Base-by-base conservation (phyloP, 2,888 invertebrate species). In the Ceratothoa steindachneri region DNA sequence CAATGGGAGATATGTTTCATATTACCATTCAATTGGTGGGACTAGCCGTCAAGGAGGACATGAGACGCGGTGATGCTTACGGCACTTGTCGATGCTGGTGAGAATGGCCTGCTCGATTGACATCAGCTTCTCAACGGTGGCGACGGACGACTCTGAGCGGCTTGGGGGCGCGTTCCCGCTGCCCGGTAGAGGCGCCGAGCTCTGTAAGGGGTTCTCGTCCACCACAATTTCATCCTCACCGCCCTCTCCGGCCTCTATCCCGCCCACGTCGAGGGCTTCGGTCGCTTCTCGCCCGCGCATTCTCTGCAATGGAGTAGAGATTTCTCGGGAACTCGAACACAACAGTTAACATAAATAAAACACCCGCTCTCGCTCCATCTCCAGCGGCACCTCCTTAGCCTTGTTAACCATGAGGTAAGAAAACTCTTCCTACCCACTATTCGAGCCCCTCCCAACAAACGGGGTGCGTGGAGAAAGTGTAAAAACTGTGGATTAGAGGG, bases 71-170 rank as follows among this genome's bases (percentile, higher is more conserved):
- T n/a, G n/a, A n/a, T n/a, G 85, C 88, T 85, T 84, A 90, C 90
- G 89, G 85, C 95, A 95, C 81, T 92, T 88, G 82, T 95, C 95
- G 80, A 97, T 95, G 82, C 96, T 93, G 82, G 93, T 92, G 0
- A 96, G 85, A 77, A 97, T 91, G 0, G 95, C 96, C 82, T 94
- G 92, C 84, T 97, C 97, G 69, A 97, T 85, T 0, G 95, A 91
- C 80, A 95, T 86, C 0, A 95, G 89, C 84, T 93, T 84, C 24
- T 76, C 80, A 5, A 72, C 73, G 22, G 72, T 67, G 30, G 75
- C 72, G 53, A 69, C 78, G 83, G 69, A 28, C 24, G 41, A 55
- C n/a, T 19, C 31, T 0, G 70, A 28, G 2, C 41, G 53, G 29
- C 60, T 60, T 19, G 70, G 19, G 28, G 55, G 30, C 7, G 41